Percentiles rank a stretch among this genome's conserved stretches.
Conservation (phyloP, 2,797 vertebrate genomes). For the Pantherophis vulpinus region DNA sequence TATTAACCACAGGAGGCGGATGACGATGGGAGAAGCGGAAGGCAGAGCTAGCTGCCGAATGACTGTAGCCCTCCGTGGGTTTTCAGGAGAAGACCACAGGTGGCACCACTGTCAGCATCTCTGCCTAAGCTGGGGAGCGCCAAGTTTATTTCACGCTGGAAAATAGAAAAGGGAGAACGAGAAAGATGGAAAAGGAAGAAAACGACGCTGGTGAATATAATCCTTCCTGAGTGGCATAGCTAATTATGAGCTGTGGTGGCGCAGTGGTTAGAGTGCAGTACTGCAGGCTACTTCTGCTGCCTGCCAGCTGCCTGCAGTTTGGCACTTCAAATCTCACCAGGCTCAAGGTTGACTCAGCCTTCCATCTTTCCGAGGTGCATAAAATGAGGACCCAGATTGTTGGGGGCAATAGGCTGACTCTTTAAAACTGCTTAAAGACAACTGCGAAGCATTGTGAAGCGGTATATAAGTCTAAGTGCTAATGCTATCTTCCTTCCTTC, state of each 20-base stretch:
- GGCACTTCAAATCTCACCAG: no score
- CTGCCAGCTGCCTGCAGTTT: no score
- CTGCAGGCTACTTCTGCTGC: no score
- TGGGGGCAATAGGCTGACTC: no score
- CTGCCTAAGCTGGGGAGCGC: constrained; percentile 44
- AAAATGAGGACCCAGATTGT: no score
- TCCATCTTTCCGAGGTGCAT: no score
- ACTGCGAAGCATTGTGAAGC: no score
- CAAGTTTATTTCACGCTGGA: constrained; percentile 62
- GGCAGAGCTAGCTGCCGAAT: not conserved
- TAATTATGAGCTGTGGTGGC: not conserved
- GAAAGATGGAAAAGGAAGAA: not conserved
- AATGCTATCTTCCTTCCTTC: no score
- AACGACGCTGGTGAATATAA: constrained; percentile 30
- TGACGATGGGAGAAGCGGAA: constrained; percentile 23
- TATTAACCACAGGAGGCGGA: constrained; percentile 44
- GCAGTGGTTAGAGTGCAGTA: no score
- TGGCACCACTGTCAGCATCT: constrained; percentile 47
- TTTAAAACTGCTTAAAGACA: no score
- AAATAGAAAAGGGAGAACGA: constrained; percentile 59
- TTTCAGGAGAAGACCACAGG: constrained; percentile 23
- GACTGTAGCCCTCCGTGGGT: not conserved
- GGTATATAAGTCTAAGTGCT: no score
- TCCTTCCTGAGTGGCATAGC: not conserved
- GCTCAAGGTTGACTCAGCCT: no score